Conservation (phyloP, 92 coral and sea anemone species). For the Porites divaricata region DNA sequence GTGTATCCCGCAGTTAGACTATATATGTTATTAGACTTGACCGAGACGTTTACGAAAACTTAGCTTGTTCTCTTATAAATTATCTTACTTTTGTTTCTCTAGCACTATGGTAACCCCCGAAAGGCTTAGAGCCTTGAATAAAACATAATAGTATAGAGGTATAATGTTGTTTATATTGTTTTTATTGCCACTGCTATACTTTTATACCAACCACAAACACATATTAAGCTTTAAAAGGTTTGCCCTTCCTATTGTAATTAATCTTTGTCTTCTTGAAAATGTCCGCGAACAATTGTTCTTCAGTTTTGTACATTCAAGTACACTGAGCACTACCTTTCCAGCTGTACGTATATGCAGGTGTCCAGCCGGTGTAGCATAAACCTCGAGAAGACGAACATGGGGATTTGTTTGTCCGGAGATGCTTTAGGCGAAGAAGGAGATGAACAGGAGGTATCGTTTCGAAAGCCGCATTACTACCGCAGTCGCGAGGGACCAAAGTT, state of each 20-base stretch:
- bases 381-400: slow-evolving; percentile 38
- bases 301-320: background rate
- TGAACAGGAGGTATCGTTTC: slow-evolving; percentile 52
- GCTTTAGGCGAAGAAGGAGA: slow-evolving; percentile 52
- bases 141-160: background rate
- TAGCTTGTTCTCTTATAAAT: slow-evolving; percentile 8
- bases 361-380: too few species aligned
- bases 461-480: slow-evolving; percentile 76
- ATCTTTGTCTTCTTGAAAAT: background rate
- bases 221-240: background rate
- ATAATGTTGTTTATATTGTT: background rate
- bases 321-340: background rate
- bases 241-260: background rate
- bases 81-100: slow-evolving; percentile 11
- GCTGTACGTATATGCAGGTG: too few species aligned
- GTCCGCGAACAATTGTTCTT: background rate
- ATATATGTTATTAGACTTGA: too few species aligned
- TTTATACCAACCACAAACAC: background rate
- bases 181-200: background rate
- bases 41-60: background rate
- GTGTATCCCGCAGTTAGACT: too few species aligned
- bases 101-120: slow-evolving; percentile 1
- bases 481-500: slow-evolving; percentile 87
- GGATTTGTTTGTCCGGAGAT: slow-evolving; percentile 49
- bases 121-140: background rate